phyloP scores from a whole-genome alignment of 2,797 vertebrate genomes.

The Echeneis naucrates region DNA sequence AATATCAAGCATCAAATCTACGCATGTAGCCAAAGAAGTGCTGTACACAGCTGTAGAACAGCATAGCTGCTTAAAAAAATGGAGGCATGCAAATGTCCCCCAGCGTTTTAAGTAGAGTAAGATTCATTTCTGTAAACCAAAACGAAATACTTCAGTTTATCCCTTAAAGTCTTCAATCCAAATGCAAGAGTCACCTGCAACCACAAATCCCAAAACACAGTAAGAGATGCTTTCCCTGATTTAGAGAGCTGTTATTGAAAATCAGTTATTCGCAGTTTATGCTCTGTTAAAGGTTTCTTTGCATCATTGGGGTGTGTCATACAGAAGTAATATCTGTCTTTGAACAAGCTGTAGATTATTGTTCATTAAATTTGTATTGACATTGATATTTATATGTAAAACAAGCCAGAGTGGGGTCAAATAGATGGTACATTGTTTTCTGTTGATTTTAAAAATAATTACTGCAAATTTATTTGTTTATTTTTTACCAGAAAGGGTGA shows the following conservation, averaged over 20 bases:
- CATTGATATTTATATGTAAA: background rate
- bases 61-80: background rate
- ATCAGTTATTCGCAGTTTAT: background rate
- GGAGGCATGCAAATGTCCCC: background rate
- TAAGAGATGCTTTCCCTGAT: too few species aligned
- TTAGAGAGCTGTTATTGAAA: background rate
- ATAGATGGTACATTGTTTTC: background rate
- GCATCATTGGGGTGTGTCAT: background rate
- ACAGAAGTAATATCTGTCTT: background rate
- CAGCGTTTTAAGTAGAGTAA: background rate
- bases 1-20: background rate
- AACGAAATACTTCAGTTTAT: background rate
- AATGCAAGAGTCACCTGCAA: background rate
- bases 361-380: background rate
- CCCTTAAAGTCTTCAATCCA: background rate
- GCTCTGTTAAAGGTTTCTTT: slow-evolving; percentile 1
- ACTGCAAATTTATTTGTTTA: too few species aligned
- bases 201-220: background rate
- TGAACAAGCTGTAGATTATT: background rate
- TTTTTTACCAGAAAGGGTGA: too few species aligned
- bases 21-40: background rate
- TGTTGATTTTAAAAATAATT: too few species aligned
- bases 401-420: background rate
- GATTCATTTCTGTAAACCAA: slow-evolving; percentile 5
- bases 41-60: background rate